Evolutionary conservation across 2,113 vertebrate genomes (phyloP), one percentile per base, ranked within the genome.

Genomic region (Camelus bactrianus): DNA sequence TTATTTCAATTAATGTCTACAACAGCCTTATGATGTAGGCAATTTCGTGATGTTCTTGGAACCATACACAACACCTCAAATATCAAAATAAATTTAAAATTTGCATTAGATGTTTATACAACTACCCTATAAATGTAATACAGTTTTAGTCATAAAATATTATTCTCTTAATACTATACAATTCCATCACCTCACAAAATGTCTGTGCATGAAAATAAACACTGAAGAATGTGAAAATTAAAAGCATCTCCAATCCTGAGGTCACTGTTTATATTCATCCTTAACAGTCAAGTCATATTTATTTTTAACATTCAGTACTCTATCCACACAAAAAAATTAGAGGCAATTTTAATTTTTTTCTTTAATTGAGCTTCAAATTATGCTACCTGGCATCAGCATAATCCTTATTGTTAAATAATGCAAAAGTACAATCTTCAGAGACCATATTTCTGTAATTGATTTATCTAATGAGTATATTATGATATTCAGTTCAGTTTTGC

Each of bases 31-130:
- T 50, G 20, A 83, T 16, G 8, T 38, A 85, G 12, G 14, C 6
- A 26, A 65, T 82, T 83, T 80, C n/a, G 50, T 42, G 17, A 72
- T 54, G 4, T 22, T 91, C 22, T 54, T 65, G 8, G 32, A 93
- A 38, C 7, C n/a, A 69, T 14, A 69, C 5, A 30, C 8, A 9
- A 54, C 38, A 58, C 8, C 1, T 60, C 24, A 67, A 84, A 6
- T 93, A 80, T 89, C 26, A 94, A 77, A 85, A 72, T 77, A 79
- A 85, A 95, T 84, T 76, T 60, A 70, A 86, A 70, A n/a, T 69
- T 52, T 56, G 5, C 58, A 20, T 67, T 85, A 35, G 12, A 81
- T 50, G 6, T 38, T 38, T 75, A 75, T 28, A 75, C 0, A 54
- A 81, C 58, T 82, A 32, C 2, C 73, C 13, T 89, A 17, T 62